These are phyloP conservation scores for Enteromius thamalakanensis DNA, from an alignment of 2,797 vertebrate species.

Conservation along the genomic window DNA sequence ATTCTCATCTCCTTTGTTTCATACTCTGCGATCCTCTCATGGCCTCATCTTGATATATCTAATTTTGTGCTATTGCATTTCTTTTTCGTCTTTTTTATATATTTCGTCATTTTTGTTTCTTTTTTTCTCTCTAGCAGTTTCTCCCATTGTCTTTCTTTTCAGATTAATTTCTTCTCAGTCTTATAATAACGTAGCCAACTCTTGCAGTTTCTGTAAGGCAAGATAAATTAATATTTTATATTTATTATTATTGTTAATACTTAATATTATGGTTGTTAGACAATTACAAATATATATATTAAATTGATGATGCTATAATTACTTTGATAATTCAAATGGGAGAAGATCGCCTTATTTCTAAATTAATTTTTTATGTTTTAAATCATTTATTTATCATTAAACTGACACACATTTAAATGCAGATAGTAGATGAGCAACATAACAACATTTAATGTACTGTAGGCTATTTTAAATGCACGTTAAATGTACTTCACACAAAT, in stretches of 20 bases:
- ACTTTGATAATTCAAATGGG: neutral
- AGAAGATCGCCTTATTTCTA: neutral
- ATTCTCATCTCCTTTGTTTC: conserved; percentile 41
- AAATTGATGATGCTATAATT: neutral
- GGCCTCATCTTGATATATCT: conserved; percentile 33
- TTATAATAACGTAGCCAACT: conserved; percentile 24
- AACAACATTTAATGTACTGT: neutral
- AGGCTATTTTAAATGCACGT: no score
- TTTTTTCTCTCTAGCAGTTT: conserved; percentile 16
- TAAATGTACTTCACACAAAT: neutral
- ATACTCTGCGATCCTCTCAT: conserved; percentile 37
- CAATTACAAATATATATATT: neutral
- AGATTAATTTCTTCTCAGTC: conserved; percentile 3
- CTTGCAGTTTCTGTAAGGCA: neutral
- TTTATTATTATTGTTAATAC: neutral
- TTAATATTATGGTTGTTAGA: neutral
- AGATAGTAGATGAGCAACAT: neutral
- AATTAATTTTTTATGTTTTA: neutral
- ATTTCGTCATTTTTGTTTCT: conserved; percentile 25
- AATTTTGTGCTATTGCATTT: conserved; percentile 45
- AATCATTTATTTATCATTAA: neutral
- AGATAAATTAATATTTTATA: neutral
- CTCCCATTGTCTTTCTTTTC: conserved; percentile 18
- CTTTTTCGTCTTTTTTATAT: conserved; percentile 47
- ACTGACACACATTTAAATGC: neutral